A percentile compares a stretch with the other conserved stretches of the same genome.
Conservation (phyloP, 2,113 vertebrate genomes). For the Alaudala cheleensis region DNA sequence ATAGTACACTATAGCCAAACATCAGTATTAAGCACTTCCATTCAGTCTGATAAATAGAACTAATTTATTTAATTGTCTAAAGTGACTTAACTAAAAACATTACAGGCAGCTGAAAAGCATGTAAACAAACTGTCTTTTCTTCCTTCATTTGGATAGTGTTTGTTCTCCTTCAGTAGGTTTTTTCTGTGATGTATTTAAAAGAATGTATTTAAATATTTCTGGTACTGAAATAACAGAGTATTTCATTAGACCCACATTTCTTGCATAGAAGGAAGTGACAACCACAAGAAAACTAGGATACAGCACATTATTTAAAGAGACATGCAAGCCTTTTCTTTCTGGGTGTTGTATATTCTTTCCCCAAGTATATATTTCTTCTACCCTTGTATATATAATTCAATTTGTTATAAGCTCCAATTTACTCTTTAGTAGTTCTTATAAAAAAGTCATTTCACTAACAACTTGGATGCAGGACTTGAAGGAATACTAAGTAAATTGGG, state of each 20-base stretch:
- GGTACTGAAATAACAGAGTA: neutral
- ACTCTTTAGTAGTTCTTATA: neutral
- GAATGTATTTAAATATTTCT: neutral
- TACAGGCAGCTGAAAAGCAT: neutral
- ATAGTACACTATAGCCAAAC: neutral
- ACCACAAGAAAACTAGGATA: neutral
- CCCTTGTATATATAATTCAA: neutral
- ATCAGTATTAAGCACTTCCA: neutral
- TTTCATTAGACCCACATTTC: neutral
- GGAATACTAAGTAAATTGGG: neutral
- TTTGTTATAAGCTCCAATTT: neutral
- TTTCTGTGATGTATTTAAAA: neutral
- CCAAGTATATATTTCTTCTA: neutral
- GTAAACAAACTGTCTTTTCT: neutral
- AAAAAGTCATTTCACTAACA: neutral
- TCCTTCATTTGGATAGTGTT: neutral
- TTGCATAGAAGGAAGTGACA: neutral
- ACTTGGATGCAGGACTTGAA: neutral
- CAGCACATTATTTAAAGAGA: neutral
- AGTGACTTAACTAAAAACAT: neutral
- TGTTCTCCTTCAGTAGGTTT: neutral
- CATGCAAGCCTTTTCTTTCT: neutral
- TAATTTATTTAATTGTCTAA: constrained; percentile 22
- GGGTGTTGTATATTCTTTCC: neutral
- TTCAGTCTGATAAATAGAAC: constrained; percentile 9